These are phyloP conservation scores for Muscicapa comitata DNA, from an alignment of 2,797 vertebrate genomes.

Conservation along the genomic window DNA sequence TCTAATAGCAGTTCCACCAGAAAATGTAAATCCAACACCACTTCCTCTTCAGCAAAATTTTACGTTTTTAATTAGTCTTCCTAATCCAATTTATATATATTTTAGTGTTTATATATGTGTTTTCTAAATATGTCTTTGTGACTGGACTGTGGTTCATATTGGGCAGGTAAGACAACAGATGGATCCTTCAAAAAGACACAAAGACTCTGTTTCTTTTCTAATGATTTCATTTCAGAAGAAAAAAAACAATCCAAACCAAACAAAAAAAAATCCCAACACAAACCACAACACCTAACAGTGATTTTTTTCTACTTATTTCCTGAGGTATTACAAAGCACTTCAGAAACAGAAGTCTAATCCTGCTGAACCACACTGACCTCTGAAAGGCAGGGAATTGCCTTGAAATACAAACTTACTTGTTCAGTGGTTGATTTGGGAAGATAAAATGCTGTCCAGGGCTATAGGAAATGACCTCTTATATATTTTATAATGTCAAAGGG, in stretches of 20 bases:
- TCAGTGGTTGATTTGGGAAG: background rate
- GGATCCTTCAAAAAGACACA: background rate
- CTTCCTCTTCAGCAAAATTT: background rate
- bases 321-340: slow-evolving; percentile 28
- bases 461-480: background rate
- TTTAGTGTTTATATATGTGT: background rate
- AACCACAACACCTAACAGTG: background rate
- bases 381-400: background rate
- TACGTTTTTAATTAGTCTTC: background rate
- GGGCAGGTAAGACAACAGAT: background rate
- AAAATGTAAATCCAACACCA: background rate
- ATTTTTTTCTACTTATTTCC: slow-evolving; percentile 18
- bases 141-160: background rate
- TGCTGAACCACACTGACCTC: background rate
- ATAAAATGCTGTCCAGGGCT: background rate
- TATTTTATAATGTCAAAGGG: background rate
- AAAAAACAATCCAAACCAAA: background rate
- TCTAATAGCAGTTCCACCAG: background rate
- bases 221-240: background rate
- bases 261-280: background rate
- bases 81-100: background rate
- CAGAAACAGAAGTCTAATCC: background rate
- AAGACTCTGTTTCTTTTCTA: background rate
- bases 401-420: background rate
- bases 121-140: background rate